Percentiles rank a stretch among this genome's conserved stretches.
These are phyloP conservation scores for Colinus virginianus DNA, from an alignment of 2,113 vertebrate genomes.

Conservation along the genomic window DNA sequence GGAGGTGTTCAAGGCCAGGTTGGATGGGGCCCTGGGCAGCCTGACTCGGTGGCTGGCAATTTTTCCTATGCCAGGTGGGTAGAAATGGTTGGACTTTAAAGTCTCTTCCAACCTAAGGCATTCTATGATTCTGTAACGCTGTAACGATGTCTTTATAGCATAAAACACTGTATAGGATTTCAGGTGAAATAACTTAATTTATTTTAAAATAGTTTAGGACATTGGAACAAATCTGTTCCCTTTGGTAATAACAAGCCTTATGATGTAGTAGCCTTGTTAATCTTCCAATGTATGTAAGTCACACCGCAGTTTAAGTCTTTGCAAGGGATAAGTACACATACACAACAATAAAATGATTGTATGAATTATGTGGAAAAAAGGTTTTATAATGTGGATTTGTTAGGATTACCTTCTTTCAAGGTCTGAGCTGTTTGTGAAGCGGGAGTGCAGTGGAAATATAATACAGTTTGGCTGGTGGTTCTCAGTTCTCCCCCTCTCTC, in stretches of 20 bases:
- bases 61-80: neutral
- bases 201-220: slow-evolving; percentile 28
- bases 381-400: neutral
- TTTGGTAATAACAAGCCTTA: slow-evolving; percentile 14
- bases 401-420: slow-evolving; percentile 23
- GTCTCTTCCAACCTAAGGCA: neutral
- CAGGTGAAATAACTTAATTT: slow-evolving; percentile 37
- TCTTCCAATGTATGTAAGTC: slow-evolving; percentile 24
- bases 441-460: slow-evolving; percentile 39
- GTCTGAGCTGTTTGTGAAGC: slow-evolving; percentile 7
- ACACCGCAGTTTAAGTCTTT: neutral
- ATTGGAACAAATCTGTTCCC: slow-evolving; percentile 38
- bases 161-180: slow-evolving; percentile 46
- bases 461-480: slow-evolving; percentile 10
- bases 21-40: too few species aligned
- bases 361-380: slow-evolving; percentile 15
- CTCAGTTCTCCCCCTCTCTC: neutral
- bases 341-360: slow-evolving; percentile 36
- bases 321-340: neutral
- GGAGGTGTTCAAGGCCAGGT: neutral
- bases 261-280: slow-evolving; percentile 33
- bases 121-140: neutral
- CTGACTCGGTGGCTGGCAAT: neutral
- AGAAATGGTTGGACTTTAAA: neutral
- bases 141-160: neutral